Evolutionary conservation across 2,113 vertebrate species (phyloP).

Genomic region (Campylomormyrus numenius): DNA sequence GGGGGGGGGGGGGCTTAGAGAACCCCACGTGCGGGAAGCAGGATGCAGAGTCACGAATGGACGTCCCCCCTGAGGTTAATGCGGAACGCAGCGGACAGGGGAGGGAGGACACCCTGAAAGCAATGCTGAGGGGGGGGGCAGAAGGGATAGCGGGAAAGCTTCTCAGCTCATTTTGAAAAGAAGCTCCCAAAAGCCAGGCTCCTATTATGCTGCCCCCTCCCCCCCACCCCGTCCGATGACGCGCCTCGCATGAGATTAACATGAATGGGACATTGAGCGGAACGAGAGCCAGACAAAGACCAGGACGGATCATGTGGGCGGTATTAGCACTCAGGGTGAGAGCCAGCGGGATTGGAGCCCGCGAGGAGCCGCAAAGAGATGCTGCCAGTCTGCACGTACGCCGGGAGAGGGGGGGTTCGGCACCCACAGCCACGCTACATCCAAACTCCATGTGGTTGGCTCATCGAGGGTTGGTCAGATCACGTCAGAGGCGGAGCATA

Average conservation of each 20-base stretch:
- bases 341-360: constrained; percentile 1
- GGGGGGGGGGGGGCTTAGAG: not conserved
- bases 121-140: not conserved
- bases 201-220: constrained; percentile 12
- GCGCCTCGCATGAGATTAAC: constrained; percentile 27
- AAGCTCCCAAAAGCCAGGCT: not conserved
- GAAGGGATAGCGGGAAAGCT: not conserved
- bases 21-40: not conserved
- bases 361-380: constrained; percentile 36
- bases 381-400: constrained; percentile 57
- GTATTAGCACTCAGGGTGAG: constrained; percentile 35
- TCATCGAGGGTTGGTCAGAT: constrained; percentile 32
- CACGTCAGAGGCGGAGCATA: constrained; percentile 38
- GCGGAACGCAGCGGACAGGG: not conserved
- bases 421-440: constrained; percentile 35
- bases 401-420: constrained; percentile 27
- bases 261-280: constrained; percentile 23
- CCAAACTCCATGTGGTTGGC: constrained; percentile 40
- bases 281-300: constrained; percentile 26
- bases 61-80: not conserved
- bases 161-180: constrained; percentile 18
- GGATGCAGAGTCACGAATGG: not conserved
- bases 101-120: too few relatives aligned
- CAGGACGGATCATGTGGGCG: constrained; percentile 41
- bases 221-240: not conserved